phyloP scores from a whole-genome alignment of 1,140 invertebrate species.

The Akabosia matsudoensis region DNA sequence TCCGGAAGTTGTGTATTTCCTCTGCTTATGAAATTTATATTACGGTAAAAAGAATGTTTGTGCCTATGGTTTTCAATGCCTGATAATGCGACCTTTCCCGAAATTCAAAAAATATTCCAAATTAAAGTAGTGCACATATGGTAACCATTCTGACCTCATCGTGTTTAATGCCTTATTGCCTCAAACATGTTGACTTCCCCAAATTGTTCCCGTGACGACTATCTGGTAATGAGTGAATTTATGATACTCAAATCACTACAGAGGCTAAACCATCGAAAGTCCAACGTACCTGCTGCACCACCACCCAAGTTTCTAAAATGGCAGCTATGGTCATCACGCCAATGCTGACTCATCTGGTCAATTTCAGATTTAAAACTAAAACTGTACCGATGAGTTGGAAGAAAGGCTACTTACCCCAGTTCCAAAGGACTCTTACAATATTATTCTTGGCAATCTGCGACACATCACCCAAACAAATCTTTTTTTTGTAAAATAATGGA shows the following conservation, averaged over 20 bases:
- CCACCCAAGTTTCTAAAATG: neutral
- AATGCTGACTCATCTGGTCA: neutral
- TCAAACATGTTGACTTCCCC: neutral
- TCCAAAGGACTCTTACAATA: neutral
- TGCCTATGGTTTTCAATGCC: too few species aligned
- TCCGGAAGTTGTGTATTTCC: too few species aligned
- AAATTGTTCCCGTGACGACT: neutral
- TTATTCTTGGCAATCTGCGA: neutral
- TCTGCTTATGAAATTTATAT: too few species aligned
- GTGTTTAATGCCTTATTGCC: neutral
- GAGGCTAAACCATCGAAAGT: neutral
- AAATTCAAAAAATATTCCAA: too few species aligned
- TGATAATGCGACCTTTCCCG: too few species aligned
- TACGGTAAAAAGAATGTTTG: too few species aligned
- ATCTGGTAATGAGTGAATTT: neutral
- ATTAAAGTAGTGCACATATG: too few species aligned
- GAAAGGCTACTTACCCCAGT: neutral
- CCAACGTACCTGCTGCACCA: neutral
- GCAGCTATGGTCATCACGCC: neutral
- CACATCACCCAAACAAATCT: neutral
- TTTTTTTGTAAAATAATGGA: conserved; percentile 10
- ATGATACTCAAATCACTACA: neutral
- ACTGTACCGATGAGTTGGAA: neutral
- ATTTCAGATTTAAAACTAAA: neutral
- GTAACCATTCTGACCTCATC: too few species aligned